A percentile compares a stretch with the other conserved stretches of the same genome.
Conservation (phyloP, 2,888 invertebrate species). For the Archips xylosteana region DNA sequence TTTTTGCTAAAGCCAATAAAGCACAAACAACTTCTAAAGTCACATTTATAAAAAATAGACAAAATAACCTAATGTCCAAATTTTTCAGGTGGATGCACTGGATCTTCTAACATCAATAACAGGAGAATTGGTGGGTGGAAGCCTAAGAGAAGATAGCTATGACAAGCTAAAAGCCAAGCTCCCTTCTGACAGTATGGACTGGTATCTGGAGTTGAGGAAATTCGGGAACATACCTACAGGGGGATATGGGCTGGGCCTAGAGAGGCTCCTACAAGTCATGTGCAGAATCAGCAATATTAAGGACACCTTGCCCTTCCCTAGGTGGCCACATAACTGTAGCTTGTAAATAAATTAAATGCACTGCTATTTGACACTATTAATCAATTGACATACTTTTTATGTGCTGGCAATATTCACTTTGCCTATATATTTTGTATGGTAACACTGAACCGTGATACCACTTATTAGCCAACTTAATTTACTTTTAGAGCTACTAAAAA, state of each 20-base stretch:
- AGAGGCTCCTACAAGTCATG: conserved; percentile 94
- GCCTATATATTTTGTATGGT: no score
- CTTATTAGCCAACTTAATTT: no score
- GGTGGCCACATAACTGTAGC: conserved; percentile 95
- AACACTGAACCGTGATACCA: no score
- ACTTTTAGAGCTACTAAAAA: no score
- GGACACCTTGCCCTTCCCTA: conserved; percentile 97
- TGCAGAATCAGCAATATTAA: conserved; percentile 95
- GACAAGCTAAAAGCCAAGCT: conserved; percentile 87
- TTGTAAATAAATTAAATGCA: conserved; percentile 67
- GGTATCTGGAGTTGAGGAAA: conserved; percentile 96
- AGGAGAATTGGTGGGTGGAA: conserved; percentile 98
- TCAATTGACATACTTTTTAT: no score
- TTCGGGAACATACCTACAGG: conserved; percentile 96
- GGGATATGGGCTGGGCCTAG: conserved; percentile 98
- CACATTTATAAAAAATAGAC: no score
- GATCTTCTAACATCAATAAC: conserved; percentile 95
- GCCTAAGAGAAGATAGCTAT: conserved; percentile 94
- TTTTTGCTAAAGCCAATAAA: no score
- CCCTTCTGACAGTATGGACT: conserved; percentile 87
- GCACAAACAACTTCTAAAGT: no score
- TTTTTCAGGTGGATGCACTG: conserved; percentile 89
- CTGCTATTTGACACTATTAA: no score
- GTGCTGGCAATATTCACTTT: no score
- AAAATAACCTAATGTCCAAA: background rate